These are phyloP conservation scores for Ramphastos sulfuratus DNA, from an alignment of 2,113 vertebrate genomes.

Conservation along the genomic window DNA sequence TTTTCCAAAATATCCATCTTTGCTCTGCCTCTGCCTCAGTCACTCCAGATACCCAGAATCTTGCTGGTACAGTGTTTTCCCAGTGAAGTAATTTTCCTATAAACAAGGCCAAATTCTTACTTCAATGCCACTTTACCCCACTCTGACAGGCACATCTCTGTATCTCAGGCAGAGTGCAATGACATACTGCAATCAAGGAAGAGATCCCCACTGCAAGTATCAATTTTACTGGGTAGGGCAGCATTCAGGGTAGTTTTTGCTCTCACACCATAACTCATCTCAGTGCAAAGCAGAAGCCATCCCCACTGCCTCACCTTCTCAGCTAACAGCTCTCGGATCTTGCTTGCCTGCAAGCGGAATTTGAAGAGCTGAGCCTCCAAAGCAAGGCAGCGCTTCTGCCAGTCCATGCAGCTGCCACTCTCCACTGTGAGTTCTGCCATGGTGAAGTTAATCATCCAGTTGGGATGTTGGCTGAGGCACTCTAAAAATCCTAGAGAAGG, in stretches of 20 bases:
- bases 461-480: not conserved
- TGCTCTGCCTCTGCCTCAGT: not conserved
- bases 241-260: not conserved
- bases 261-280: not conserved
- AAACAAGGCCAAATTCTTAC: not conserved
- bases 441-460: conserved; percentile 29
- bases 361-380: conserved; percentile 89
- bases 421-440: conserved; percentile 79
- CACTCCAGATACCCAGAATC: not conserved
- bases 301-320: conserved; percentile 82
- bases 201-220: not conserved
- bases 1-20: not conserved
- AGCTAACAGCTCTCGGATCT: conserved; percentile 87
- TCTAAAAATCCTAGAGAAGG: conserved; percentile 4
- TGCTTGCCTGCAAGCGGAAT: conserved; percentile 88
- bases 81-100: not conserved
- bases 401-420: conserved; percentile 76
- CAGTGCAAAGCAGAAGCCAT: not conserved
- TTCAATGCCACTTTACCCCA: not conserved
- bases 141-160: not conserved
- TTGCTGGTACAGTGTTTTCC: not conserved
- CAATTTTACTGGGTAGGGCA: not conserved
- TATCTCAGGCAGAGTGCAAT: not conserved
- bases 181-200: not conserved
- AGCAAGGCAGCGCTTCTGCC: conserved; percentile 85